Evolutionary conservation across 1,140 invertebrate genomes (phyloP).

Genomic region (Leptopilina boulardi): DNA sequence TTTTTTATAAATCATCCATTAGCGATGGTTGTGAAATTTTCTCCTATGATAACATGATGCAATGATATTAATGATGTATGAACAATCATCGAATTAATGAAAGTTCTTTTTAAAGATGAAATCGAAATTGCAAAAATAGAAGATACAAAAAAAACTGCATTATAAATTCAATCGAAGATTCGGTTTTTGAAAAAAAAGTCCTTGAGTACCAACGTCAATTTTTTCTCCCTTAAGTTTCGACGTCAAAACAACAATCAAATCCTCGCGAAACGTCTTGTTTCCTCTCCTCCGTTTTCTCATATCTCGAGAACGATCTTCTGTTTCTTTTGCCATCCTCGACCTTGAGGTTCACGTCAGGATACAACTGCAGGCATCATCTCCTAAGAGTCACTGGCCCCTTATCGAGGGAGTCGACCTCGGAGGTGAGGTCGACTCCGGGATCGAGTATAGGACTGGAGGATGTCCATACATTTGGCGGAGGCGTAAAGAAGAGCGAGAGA

Average conservation of each 20-base stretch:
- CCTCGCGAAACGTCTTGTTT: slow-evolving; percentile 35
- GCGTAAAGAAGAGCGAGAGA: slow-evolving; percentile 29
- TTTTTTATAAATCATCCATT: not conserved
- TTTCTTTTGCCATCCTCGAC: slow-evolving; percentile 47
- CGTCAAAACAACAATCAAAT: slow-evolving; percentile 35
- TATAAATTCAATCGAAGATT: too few species aligned
- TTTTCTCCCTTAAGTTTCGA: slow-evolving; percentile 1
- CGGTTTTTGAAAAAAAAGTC: not conserved
- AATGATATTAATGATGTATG: too few species aligned
- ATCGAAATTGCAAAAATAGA: too few species aligned
- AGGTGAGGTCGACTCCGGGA: slow-evolving; percentile 43
- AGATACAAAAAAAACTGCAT: too few species aligned
- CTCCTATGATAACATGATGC: too few species aligned
- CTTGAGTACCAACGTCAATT: too few species aligned
- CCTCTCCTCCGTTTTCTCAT: slow-evolving; percentile 35
- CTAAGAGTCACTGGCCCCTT: slow-evolving; percentile 45
- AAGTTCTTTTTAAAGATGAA: too few species aligned
- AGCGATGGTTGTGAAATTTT: not conserved
- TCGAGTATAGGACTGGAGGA: slow-evolving; percentile 36
- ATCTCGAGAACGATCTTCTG: slow-evolving; percentile 35
- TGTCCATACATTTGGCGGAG: slow-evolving; percentile 44
- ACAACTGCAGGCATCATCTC: slow-evolving; percentile 31
- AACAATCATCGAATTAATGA: too few species aligned
- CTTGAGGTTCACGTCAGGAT: slow-evolving; percentile 31
- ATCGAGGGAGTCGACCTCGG: slow-evolving; percentile 51